Evolutionary conservation across 2,113 vertebrate species (phyloP), one percentile per base, ranked within the genome.

Genomic region (Pseudopipra pipra): DNA sequence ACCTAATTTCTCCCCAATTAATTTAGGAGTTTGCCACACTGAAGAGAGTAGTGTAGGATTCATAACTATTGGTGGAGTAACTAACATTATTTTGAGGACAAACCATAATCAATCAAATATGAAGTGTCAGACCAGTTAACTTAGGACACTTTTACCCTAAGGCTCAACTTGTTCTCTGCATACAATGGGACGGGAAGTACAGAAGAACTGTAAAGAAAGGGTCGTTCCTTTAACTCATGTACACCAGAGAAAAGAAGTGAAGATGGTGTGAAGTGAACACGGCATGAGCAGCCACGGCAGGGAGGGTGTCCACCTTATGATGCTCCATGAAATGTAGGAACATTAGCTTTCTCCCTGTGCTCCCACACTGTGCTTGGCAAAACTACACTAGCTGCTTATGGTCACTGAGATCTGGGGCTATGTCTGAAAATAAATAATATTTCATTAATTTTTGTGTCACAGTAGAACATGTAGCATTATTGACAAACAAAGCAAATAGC

Each of bases 101-200:
- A 90, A 76, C 35, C 39, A 59, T 66, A 94, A 95, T 71, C 41
- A 80, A 74, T 66, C 55, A 93, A 82, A 93, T 2, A 3, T 52
- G 80, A 83, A 93, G 43, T 62, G 59, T 79, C 67, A 91, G 51
- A 55, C 47, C 59, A 95, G 43, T 86, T 19, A 86, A 86, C 74
- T 77, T 43, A 68, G 95, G 72, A 93, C 63, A 83, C 63, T 35
- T 94, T 87, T 71, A 80, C 67, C 90, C 85, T 73, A 51, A 93
- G 82, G 88, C 82, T 72, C 44, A 61, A 56, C 47, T 94, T 96
- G 67, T 96, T 95, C 82, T 80, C 24, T 62, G 63, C 37, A n/a
- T 85, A 81, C 47, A 90, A 71, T 81, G 56, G 62, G 51, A 47
- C 41, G 59, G 27, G 43, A 88, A 90, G 44, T 63, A 35, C 73